Evolutionary conservation across 2,113 vertebrate species (phyloP).

Genomic region (Mystacornis crossleyi): DNA sequence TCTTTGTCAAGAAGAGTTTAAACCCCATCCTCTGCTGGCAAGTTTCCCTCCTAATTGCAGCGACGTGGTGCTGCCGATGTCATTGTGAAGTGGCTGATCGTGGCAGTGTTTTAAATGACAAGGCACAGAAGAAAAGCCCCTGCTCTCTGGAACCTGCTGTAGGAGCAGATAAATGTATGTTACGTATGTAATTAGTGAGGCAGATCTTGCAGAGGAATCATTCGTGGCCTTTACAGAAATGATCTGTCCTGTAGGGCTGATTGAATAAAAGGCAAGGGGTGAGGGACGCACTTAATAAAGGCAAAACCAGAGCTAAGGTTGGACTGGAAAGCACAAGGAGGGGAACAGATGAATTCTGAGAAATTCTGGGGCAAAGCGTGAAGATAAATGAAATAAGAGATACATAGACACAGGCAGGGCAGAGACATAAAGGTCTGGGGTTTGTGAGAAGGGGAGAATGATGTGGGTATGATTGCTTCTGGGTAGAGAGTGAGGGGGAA

Average conservation of each 20-base stretch:
- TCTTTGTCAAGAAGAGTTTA: neutral
- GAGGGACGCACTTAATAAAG: neutral
- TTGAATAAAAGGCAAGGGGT: neutral
- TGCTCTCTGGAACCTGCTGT: conserved; percentile 7
- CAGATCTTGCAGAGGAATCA: neutral
- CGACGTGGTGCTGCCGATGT: neutral
- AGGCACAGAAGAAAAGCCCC: neutral
- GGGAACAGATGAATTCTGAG: neutral
- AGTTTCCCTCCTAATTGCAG: neutral
- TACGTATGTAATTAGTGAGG: neutral
- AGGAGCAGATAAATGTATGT: neutral
- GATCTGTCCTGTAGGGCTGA: neutral
- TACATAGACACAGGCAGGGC: neutral
- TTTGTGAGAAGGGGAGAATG: neutral
- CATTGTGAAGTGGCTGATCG: neutral
- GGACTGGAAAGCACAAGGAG: neutral
- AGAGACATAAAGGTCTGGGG: neutral
- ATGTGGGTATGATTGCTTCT: neutral
- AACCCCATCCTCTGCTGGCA: neutral
- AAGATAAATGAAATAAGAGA: neutral
- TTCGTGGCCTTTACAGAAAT: neutral
- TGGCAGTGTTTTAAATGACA: neutral
- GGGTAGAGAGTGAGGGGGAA: neutral
- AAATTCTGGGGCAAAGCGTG: neutral
- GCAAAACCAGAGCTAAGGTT: neutral